These are phyloP conservation scores for Panonychus citri DNA, from an alignment of 1,140 invertebrate species.

Conservation along the genomic window DNA sequence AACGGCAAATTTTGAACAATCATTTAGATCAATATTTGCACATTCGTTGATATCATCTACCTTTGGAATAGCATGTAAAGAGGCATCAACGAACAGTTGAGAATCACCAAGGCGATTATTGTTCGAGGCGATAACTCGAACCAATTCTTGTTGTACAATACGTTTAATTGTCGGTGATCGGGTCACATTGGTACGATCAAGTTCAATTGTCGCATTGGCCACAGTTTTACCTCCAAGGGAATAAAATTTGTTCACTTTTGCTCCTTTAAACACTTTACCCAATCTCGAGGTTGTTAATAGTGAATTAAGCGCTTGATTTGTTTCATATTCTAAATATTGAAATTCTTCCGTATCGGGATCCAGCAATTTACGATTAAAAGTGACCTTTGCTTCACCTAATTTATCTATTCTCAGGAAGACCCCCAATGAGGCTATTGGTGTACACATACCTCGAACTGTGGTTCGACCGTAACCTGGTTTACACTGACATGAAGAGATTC, in stretches of 20 bases:
- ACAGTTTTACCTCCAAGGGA: conserved; percentile 35
- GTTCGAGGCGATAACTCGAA: conserved; percentile 52
- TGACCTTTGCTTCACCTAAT: conserved; percentile 43
- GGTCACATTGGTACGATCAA: conserved; percentile 42
- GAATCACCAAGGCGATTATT: conserved; percentile 66
- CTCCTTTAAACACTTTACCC: conserved; percentile 55
- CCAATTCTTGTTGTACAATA: conserved; percentile 52
- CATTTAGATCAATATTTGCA: conserved; percentile 53
- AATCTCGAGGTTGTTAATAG: conserved; percentile 35
- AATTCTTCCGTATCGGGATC: conserved; percentile 54
- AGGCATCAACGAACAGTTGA: conserved; percentile 52
- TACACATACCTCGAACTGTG: conserved; percentile 2
- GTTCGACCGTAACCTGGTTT: conserved; percentile 51
- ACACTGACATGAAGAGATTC: conserved; percentile 75
- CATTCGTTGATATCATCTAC: conserved; percentile 73
- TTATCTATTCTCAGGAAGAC: conserved; percentile 56
- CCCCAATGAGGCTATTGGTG: conserved; percentile 31
- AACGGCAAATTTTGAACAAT: conserved; percentile 55
- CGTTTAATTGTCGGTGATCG: conserved; percentile 32
- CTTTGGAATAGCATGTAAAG: conserved; percentile 43
- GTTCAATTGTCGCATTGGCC: conserved; percentile 53
- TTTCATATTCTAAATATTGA: conserved; percentile 55
- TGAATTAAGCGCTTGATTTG: conserved; percentile 48
- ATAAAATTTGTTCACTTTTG: conserved; percentile 55
- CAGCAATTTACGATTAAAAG: conserved; percentile 44